Evolutionary conservation across 2,113 vertebrate species (phyloP), one percentile per base, ranked within the genome.

Genomic region (Todiramphus saurophagus): DNA sequence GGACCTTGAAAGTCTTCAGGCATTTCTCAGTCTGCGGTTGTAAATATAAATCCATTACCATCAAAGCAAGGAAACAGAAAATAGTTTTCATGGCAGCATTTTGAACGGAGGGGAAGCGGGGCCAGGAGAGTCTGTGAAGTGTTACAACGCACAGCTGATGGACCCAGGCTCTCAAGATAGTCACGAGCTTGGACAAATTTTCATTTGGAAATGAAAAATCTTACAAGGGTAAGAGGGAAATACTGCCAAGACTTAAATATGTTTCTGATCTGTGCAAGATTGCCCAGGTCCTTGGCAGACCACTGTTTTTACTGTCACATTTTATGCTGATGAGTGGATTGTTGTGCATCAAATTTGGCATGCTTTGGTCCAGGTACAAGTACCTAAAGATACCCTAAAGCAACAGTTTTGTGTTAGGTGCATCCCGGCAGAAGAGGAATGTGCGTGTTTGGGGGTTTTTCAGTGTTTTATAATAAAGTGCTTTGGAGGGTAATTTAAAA

Each of bases 31-130:
- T 91, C 58, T 94, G 43, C 56, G 78, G 51, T 76, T 91, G 62
- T 62, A 91, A 89, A 91, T 90, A 73, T 17, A 13, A 90, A 94
- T 89, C 62, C 17, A 58, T 94, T 93, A 55, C 90, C 37, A 44
- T 93, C 62, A 84, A 85, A 95, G 64, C 35, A 33, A 82, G n/a
- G 66, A 87, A 75, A 87, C 16, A n/a, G 48, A 90, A 85, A 87
- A 62, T 33, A 67, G 21, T 76, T 69, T 69, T 87, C 3, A 9
- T 44, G 58, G 43, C 62, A 93, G 68, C 41, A 14, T 68, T 96
- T 90, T 63, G 60, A 84, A 56, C 76, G 69, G 69, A 30, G 39
- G 31, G 44, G 83, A 72, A 64, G 44, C 69, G 48, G 67, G 58
- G 76, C 62, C 46, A 68, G 60, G 56, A 84, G 73, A 78, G 37